phyloP scores from a whole-genome alignment of 1,140 invertebrate species.

The Pissodes strobi region DNA sequence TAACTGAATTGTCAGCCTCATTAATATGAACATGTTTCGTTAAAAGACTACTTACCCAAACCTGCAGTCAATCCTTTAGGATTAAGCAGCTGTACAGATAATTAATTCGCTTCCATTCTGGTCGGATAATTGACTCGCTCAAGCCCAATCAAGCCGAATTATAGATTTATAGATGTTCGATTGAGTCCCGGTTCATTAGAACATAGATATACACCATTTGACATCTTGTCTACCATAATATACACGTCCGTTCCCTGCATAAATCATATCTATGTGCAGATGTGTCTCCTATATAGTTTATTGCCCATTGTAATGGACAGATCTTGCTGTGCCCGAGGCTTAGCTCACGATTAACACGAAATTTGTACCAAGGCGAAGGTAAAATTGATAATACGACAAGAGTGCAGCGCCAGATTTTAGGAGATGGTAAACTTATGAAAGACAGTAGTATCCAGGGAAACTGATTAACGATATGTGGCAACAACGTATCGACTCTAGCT shows the following conservation, averaged over 20 bases:
- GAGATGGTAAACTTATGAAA: no score
- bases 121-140: slow-evolving; percentile 24
- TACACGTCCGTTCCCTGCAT: neutral
- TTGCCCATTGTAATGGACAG: no score
- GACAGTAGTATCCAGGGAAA: no score
- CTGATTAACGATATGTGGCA: no score
- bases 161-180: slow-evolving; percentile 31
- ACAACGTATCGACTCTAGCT: no score
- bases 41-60: neutral
- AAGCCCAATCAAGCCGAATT: slow-evolving; percentile 28
- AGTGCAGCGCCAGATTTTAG: no score
- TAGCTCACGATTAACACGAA: no score
- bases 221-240: slow-evolving; percentile 29
- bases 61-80: slow-evolving; percentile 12
- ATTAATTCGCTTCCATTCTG: slow-evolving; percentile 21
- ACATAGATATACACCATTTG: slow-evolving; percentile 28
- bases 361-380: no score
- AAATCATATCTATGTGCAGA: slow-evolving; percentile 14
- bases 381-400: no score
- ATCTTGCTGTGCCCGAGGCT: no score
- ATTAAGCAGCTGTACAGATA: slow-evolving; percentile 14
- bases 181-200: slow-evolving; percentile 1
- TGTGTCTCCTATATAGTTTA: neutral
- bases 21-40: neutral
- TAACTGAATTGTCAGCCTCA: neutral